Evolutionary conservation across 2,113 vertebrate genomes (phyloP).

Genomic region (Platichthys flesus): DNA sequence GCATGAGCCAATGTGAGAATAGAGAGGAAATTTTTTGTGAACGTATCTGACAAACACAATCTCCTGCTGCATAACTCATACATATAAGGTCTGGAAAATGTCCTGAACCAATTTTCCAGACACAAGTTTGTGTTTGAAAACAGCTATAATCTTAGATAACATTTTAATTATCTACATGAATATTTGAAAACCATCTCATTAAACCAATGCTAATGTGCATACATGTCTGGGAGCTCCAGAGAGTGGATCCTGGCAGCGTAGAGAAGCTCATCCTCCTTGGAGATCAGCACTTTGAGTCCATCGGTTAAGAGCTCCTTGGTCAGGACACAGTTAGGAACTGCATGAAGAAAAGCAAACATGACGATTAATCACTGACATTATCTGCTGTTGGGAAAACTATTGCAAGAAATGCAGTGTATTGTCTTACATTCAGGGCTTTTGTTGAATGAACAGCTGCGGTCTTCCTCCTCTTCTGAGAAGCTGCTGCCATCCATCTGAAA

Average conservation of each 20-base stretch:
- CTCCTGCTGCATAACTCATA: no score
- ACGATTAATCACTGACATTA: background rate
- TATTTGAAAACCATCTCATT: background rate
- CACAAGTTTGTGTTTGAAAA: no score
- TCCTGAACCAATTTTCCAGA: no score
- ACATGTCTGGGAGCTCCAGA: constrained; percentile 92
- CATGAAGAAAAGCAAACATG: constrained; percentile 15
- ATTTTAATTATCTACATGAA: no score
- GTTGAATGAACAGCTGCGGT: constrained; percentile 47
- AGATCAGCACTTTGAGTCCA: constrained; percentile 92
- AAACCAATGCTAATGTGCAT: background rate
- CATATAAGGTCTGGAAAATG: no score
- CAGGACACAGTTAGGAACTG: constrained; percentile 86
- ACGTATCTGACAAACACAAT: no score
- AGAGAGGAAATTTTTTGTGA: no score
- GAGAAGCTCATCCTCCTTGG: constrained; percentile 94
- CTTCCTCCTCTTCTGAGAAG: constrained; percentile 91
- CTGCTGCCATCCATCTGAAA: constrained; percentile 93
- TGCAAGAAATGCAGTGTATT: background rate
- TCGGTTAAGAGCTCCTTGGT: constrained; percentile 91
- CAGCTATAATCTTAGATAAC: no score
- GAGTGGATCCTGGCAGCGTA: constrained; percentile 91
- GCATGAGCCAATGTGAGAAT: no score
- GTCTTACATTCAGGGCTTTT: constrained; percentile 68
- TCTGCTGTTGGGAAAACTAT: background rate